A percentile compares a stretch with the other conserved stretches of the same genome.
phyloP scores from a whole-genome alignment of 1,140 invertebrate genomes.

The Phymastichus coffea region DNA sequence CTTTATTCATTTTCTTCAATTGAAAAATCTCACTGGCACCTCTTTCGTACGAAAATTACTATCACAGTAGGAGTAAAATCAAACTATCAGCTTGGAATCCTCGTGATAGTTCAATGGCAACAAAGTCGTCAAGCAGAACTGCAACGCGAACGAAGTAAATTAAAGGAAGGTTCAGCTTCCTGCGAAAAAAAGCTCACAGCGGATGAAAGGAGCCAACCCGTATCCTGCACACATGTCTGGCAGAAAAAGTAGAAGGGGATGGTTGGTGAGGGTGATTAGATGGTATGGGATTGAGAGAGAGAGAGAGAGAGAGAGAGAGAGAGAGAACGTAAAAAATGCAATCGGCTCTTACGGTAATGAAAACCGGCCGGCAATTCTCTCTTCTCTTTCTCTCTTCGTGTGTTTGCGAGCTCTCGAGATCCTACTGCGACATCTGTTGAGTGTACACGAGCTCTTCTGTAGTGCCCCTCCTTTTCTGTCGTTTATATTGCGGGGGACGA shows the following conservation, averaged over 20 bases:
- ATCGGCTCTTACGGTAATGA: slow-evolving; percentile 59
- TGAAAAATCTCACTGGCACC: too few species aligned
- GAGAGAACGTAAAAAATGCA: slow-evolving; percentile 56
- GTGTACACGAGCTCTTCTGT: too few species aligned
- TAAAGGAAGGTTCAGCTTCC: background rate
- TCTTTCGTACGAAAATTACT: too few species aligned
- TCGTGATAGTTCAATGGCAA: too few species aligned
- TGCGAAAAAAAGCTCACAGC: slow-evolving; percentile 2
- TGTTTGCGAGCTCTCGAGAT: slow-evolving; percentile 5
- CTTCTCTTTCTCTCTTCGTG: too few species aligned
- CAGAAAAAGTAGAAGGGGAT: background rate
- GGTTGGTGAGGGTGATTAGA: slow-evolving; percentile 1
- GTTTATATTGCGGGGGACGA: too few species aligned
- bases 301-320: slow-evolving; percentile 21
- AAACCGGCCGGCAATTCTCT: slow-evolving; percentile 44
- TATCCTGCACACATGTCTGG: background rate
- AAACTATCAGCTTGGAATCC: too few species aligned
- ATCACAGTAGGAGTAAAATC: too few species aligned
- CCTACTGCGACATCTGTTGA: slow-evolving; percentile 25
- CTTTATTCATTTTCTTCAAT: too few species aligned
- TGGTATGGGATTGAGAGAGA: background rate
- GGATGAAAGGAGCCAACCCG: slow-evolving; percentile 17
- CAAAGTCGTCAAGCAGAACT: too few species aligned
- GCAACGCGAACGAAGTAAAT: slow-evolving; percentile 1
- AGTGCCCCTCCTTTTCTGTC: background rate